Evolutionary conservation across 1,140 invertebrate species (phyloP).

Genomic region (Bombus affinis): DNA sequence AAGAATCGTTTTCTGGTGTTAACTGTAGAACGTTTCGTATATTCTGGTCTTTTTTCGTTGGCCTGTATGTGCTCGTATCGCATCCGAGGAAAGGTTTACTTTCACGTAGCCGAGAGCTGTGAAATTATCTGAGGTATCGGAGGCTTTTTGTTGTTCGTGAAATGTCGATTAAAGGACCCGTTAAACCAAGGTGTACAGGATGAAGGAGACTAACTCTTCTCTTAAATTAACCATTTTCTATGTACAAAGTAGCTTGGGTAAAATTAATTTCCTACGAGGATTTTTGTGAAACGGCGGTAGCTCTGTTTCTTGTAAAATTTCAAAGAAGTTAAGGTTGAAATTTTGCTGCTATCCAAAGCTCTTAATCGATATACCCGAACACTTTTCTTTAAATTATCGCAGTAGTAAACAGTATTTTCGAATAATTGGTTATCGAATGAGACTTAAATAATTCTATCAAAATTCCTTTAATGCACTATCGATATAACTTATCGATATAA

Average conservation of each 20-base stretch:
- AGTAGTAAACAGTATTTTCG: neutral
- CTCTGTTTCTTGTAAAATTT: neutral
- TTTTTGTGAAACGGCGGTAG: neutral
- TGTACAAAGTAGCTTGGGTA: neutral
- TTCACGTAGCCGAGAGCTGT: neutral
- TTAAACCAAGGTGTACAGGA: neutral
- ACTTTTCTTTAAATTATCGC: neutral
- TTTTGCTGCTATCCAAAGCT: neutral
- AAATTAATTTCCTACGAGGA: neutral
- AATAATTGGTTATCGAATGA: neutral
- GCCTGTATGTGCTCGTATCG: neutral
- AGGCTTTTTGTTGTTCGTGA: neutral
- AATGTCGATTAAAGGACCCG: neutral
- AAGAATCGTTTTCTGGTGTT: slow-evolving; percentile 16
- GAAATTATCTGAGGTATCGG: slow-evolving; percentile 10
- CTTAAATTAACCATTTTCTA: neutral
- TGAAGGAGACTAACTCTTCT: neutral
- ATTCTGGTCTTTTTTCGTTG: neutral
- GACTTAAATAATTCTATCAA: neutral
- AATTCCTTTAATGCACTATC: no score
- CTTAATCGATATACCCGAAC: neutral
- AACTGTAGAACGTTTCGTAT: neutral
- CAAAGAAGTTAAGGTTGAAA: neutral
- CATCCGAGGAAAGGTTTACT: neutral
- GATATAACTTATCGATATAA: no score